phyloP scores from a whole-genome alignment of 1,140 invertebrate species.

The Pseudomyrmex cubaensis region DNA sequence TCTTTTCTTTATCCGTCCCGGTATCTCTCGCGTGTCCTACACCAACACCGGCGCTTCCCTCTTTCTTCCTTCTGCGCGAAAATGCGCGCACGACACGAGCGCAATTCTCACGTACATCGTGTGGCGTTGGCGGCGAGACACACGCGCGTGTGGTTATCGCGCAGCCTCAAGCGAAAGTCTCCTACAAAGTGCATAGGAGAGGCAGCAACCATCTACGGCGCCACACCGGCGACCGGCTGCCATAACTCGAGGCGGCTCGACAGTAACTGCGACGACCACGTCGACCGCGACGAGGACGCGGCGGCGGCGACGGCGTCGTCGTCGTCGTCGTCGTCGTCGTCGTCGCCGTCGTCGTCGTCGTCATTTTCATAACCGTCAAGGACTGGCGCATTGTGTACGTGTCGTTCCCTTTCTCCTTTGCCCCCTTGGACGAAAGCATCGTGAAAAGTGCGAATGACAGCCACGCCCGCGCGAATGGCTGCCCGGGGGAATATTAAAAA shows the following conservation, averaged over 20 bases:
- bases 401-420: slow-evolving; percentile 47
- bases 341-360: slow-evolving; percentile 52
- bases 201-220: neutral
- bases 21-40: slow-evolving; percentile 46
- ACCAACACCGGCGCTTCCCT: neutral
- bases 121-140: slow-evolving; percentile 10
- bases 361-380: slow-evolving; percentile 55
- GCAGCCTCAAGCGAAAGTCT: slow-evolving; percentile 60
- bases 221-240: slow-evolving; percentile 39
- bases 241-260: slow-evolving; percentile 50
- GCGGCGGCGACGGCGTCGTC: slow-evolving; percentile 17
- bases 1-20: slow-evolving; percentile 79
- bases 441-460: slow-evolving; percentile 75
- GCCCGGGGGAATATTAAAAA: slow-evolving; percentile 82
- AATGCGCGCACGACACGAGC: slow-evolving; percentile 43
- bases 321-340: slow-evolving; percentile 29
- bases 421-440: slow-evolving; percentile 21
- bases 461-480: slow-evolving; percentile 77
- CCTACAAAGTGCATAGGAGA: slow-evolving; percentile 18
- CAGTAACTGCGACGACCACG: slow-evolving; percentile 38
- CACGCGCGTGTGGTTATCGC: slow-evolving; percentile 61
- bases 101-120: neutral
- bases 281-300: slow-evolving; percentile 30
- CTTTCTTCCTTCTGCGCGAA: slow-evolving; percentile 39
- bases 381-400: slow-evolving; percentile 68